Base-by-base conservation (phyloP, 2,797 vertebrate species). In the Cirrhinus mrigala region DNA sequence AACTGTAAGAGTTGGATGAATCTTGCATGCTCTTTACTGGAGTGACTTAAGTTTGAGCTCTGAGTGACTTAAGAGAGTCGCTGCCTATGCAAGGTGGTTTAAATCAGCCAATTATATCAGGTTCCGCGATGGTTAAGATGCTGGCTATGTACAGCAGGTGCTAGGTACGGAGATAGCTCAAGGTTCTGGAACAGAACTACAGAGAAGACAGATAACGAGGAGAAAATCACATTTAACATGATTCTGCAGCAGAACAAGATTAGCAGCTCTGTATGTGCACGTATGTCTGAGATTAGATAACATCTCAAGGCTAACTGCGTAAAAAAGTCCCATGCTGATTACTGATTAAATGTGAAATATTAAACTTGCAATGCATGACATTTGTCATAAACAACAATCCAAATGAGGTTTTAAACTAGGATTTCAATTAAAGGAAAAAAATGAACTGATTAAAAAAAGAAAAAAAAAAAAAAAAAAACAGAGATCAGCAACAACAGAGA, bases 81-180 rank as follows among this genome's bases (percentile, higher is more conserved):
- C n/a, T 64, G 60, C 24, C 40, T 48, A 27, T 29, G 58, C n/a
- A 79, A 15, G 10, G 40, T 66, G 24, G 20, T 79, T 79, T 62
- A 40, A 79, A 64, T 66, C 78, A 66, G 40, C 24, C 44, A 79
- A 33, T 79, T 64, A 66, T 64, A 66, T 66, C 60, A 29, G 78
- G 62, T 80, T 80, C 1, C 46, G 22, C 12, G n/a, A 79, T 52
- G 16, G n/a, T 50, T 50, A 52, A 52, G 50, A 76, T 80, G 20
- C 27, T 68, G 46, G 27, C 11, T 33, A 22, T 73, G 24, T 29
- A 60, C 60, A 50, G 40, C 11, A 14, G 64, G 27, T 1, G 8
- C 62, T 54, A 16, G 46, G 4, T 20, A 73, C 5, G 0, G 24
- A 73, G 54, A 60, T 40, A 82, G 52, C 37, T 48, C 68, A 60